Evolutionary conservation across 2,888 invertebrate species (phyloP).

Genomic region (Andrena praecox): DNA sequence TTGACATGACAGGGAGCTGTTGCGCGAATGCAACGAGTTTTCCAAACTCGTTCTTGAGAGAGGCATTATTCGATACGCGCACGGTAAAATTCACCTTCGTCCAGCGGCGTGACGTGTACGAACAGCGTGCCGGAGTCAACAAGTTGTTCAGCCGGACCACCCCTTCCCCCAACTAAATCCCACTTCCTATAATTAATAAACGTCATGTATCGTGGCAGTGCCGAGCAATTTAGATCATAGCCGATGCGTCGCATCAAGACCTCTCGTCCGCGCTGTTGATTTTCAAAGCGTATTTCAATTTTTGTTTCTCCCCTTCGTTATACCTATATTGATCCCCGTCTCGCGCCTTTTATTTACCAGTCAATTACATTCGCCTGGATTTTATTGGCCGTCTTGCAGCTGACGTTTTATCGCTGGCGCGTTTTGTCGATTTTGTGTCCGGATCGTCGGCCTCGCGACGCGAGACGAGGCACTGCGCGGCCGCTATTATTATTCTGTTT

Average conservation of each 20-base stretch:
- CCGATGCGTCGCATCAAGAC: constrained; percentile 64
- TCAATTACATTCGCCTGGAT: constrained; percentile 61
- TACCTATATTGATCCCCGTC: constrained; percentile 54
- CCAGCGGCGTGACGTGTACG: constrained; percentile 54
- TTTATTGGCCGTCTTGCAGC: constrained; percentile 60
- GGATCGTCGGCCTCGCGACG: constrained; percentile 24
- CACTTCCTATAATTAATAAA: constrained; percentile 78
- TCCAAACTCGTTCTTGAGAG: constrained; percentile 14
- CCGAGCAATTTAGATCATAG: constrained; percentile 71
- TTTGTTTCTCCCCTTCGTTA: constrained; percentile 53
- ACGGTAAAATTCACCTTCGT: constrained; percentile 49
- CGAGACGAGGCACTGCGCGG: constrained; percentile 29
- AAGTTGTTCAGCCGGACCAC: constrained; percentile 76
- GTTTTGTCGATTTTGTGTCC: constrained; percentile 60
- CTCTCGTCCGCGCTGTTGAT: constrained; percentile 59
- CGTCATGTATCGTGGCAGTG: constrained; percentile 73
- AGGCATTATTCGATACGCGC: constrained; percentile 39
- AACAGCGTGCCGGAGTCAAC: constrained; percentile 73
- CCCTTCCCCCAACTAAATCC: constrained; percentile 73
- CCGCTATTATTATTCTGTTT: constrained; percentile 33
- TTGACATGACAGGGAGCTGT: background rate
- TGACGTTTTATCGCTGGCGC: constrained; percentile 58
- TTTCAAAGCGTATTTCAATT: constrained; percentile 69
- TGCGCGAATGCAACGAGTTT: background rate
- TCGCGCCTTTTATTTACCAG: constrained; percentile 65